phyloP scores from a whole-genome alignment of 2,113 vertebrate genomes.

The Ailuropoda melanoleuca region DNA sequence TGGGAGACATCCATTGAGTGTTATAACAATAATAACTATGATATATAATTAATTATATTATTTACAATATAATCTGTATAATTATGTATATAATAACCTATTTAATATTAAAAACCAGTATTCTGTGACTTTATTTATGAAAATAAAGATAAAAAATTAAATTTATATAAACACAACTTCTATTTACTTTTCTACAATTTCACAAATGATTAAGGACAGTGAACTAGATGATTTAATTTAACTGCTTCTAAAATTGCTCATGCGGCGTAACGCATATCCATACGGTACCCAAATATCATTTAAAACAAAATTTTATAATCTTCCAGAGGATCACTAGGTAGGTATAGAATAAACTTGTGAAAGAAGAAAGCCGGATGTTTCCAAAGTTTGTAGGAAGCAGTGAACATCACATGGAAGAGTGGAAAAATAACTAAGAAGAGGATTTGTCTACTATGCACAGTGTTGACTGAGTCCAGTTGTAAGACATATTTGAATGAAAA shows the following conservation, averaged over 20 bases:
- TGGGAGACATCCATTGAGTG: background rate
- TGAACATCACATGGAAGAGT: background rate
- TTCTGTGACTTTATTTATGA: background rate
- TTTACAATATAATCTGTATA: background rate
- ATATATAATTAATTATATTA: background rate
- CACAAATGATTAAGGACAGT: background rate
- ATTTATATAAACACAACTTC: background rate
- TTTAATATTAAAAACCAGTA: background rate
- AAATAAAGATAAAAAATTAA: background rate
- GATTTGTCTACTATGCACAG: background rate
- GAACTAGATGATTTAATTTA: background rate
- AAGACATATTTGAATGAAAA: background rate
- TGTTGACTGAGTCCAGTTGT: background rate
- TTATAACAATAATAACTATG: background rate
- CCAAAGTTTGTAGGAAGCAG: background rate
- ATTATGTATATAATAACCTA: background rate
- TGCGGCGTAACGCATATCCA: background rate
- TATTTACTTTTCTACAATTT: background rate
- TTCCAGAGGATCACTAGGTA: background rate
- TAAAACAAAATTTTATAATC: background rate
- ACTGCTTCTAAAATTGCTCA: background rate
- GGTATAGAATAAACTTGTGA: background rate
- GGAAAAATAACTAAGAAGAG: background rate
- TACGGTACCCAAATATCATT: background rate
- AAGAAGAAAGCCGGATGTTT: background rate